Evolutionary conservation across 2,888 invertebrate genomes (phyloP).

Genomic region (Eilema griseolum): DNA sequence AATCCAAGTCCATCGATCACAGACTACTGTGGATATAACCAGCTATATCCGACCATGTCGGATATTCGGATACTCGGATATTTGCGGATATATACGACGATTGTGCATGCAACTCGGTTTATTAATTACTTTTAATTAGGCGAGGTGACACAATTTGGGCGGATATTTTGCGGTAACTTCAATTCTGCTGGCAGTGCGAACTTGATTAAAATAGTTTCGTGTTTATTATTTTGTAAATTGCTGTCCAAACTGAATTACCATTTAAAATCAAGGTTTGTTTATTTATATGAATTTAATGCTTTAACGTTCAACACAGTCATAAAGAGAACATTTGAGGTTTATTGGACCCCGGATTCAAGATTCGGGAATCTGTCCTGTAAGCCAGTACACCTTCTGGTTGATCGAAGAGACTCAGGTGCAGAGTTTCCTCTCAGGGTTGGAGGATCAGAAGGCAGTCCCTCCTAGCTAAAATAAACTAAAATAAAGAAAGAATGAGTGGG

Average conservation of each 20-base stretch:
- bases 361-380: no score
- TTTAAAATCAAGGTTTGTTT: not conserved
- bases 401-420: no score
- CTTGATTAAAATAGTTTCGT: not conserved
- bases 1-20: conserved; percentile 44
- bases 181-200: conserved; percentile 5
- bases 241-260: not conserved
- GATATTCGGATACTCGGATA: conserved; percentile 28
- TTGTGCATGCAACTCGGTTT: conserved; percentile 10
- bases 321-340: no score
- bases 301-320: no score
- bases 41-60: conserved; percentile 19
- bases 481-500: no score
- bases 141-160: conserved; percentile 17
- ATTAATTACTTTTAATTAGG: conserved; percentile 45
- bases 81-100: conserved; percentile 8
- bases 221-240: not conserved
- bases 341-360: no score
- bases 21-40: conserved; percentile 19
- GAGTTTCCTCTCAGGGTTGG: no score
- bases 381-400: no score
- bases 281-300: no score
- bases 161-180: conserved; percentile 8
- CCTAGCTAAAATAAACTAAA: no score
- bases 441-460: no score